Conservation (phyloP, 2,113 vertebrate genomes). For the Limnothrissa miodon region DNA sequence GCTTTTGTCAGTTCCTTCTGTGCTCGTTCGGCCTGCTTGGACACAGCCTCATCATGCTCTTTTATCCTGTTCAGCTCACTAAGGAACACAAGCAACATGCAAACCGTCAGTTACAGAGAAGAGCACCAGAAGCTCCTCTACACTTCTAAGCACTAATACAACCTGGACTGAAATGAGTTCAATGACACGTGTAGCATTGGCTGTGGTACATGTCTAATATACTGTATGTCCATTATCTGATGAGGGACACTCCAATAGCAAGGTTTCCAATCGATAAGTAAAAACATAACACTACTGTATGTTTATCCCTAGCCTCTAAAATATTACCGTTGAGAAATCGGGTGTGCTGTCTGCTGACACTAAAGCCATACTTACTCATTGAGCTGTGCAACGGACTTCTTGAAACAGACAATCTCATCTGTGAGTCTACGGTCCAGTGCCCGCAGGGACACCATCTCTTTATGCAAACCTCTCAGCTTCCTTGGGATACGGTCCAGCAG, state of each 20-base stretch:
- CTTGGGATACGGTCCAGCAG: slow-evolving; percentile 78
- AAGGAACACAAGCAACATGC: slow-evolving; percentile 1
- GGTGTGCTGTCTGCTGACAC: background rate
- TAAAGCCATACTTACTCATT: slow-evolving; percentile 61
- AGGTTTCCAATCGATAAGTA: no score
- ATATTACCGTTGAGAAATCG: background rate
- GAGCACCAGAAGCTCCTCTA: background rate
- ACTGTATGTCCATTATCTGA: background rate
- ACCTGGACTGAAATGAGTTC: background rate
- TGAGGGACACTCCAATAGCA: background rate
- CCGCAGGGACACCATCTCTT: slow-evolving; percentile 76
- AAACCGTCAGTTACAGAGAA: background rate
- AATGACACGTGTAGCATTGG: background rate
- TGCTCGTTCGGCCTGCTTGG: slow-evolving; percentile 67
- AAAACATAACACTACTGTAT: no score
- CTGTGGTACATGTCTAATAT: no score
- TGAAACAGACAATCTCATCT: slow-evolving; percentile 78
- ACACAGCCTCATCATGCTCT: slow-evolving; percentile 71
- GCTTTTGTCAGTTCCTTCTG: slow-evolving; percentile 71
- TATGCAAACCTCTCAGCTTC: slow-evolving; percentile 78
- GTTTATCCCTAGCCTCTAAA: no score
- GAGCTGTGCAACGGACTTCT: slow-evolving; percentile 73
- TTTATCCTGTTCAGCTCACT: slow-evolving; percentile 76
- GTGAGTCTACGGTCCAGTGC: slow-evolving; percentile 76
- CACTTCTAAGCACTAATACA: background rate